Percentiles rank a stretch among this genome's conserved stretches.
phyloP scores from a whole-genome alignment of 2,888 invertebrate genomes.

The Phortica magna region DNA sequence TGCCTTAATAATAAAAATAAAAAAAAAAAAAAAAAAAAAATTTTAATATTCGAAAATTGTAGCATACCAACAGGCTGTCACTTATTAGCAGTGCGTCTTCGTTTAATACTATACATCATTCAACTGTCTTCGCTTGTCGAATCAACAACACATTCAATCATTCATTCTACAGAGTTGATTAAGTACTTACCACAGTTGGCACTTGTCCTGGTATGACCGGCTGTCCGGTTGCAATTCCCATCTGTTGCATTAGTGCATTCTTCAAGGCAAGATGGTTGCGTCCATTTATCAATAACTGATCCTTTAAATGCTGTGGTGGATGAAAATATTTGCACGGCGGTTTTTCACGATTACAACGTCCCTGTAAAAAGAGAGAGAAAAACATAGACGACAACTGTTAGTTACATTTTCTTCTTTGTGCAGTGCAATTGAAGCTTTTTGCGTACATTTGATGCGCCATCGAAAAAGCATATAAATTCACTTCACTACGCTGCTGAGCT shows the following conservation, averaged over 20 bases:
- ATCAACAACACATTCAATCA: background rate
- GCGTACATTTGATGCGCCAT: background rate
- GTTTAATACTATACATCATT: too few relatives aligned
- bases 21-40: too few relatives aligned
- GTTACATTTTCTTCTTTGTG: too few relatives aligned
- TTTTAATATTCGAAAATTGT: too few relatives aligned
- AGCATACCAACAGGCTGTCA: too few relatives aligned
- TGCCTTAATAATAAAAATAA: too few relatives aligned
- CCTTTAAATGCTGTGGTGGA: conserved; percentile 99
- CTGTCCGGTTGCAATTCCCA: conserved; percentile 95
- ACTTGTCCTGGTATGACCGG: conserved; percentile 94
- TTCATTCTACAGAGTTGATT: background rate
- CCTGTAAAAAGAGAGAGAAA: conserved; percentile 82
- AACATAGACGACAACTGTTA: conserved; percentile 8
- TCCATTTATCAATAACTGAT: conserved; percentile 99
- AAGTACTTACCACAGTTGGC: conserved; percentile 90
- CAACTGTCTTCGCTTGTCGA: too few relatives aligned
- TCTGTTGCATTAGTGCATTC: conserved; percentile 98
- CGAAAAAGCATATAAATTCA: background rate
- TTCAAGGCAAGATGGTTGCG: conserved; percentile 99
- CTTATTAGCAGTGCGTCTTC: too few relatives aligned
- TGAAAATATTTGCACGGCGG: conserved; percentile 99
- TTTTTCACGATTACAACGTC: conserved; percentile 99
- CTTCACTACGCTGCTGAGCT: background rate
- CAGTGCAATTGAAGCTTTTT: background rate